Conservation (phyloP, 2,113 vertebrate species). For the Corythaeola cristata region DNA sequence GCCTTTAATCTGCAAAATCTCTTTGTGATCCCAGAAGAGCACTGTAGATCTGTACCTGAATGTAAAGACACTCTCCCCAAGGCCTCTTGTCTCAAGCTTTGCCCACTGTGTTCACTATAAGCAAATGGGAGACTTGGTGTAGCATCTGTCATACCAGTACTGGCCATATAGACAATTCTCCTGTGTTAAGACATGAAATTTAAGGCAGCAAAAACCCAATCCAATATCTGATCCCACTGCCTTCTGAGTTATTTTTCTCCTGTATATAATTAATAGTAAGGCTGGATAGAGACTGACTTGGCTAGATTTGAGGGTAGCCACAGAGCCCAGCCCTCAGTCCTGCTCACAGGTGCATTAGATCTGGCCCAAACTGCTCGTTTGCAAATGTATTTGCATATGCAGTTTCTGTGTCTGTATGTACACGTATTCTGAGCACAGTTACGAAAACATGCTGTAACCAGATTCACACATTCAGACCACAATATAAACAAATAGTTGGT, state of each 20-base stretch:
- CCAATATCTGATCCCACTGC: not conserved
- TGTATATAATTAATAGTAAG: not conserved
- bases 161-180: not conserved
- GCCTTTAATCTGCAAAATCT: not conserved
- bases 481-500: not conserved
- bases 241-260: not conserved
- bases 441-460: not conserved
- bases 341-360: not conserved
- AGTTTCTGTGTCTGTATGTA: not conserved
- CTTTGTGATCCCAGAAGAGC: not conserved
- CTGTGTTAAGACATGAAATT: not conserved
- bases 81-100: not conserved
- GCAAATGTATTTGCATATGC: not conserved
- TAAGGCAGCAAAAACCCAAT: not conserved
- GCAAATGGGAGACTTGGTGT: not conserved
- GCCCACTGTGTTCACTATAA: not conserved
- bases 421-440: not conserved
- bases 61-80: not conserved
- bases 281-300: not conserved
- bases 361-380: not conserved
- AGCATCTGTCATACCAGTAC: not conserved
- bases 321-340: not conserved
- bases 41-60: not conserved
- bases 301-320: not conserved
- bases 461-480: not conserved